Evolutionary conservation across 2,888 invertebrate genomes (phyloP), one percentile per base, ranked within the genome.

Genomic region (Clunio marinus): DNA sequence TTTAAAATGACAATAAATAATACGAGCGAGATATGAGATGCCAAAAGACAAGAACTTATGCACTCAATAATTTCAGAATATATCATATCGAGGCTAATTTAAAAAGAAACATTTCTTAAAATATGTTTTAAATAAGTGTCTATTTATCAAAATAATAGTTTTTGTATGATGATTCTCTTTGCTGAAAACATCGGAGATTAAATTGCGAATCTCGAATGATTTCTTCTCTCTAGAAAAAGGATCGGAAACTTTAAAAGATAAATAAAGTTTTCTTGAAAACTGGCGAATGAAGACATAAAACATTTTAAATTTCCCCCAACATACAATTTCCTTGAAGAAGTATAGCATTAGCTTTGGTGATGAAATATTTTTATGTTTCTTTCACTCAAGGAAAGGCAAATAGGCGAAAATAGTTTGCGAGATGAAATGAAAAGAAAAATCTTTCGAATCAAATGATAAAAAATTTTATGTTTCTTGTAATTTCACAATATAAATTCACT

Each of bases 401-500:
- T 7, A 45, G 22, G 22, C 51, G 7, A 51, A 51, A 51, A 22
- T 51, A 51, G 51, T 51, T 51, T 51, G 51, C 51, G 51, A 51
- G 22, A 51, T 20, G 51, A 15, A 27, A 32, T 7, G 32, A 32
- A 32, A 32, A 10, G 10, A 32, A 32, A 32, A 32, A 32, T 10
- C 5, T 32, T 32, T 32, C 32, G 5, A 27, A 24, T 51, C 51
- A 51, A 27, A n/a, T 57, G n/a, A 27, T 57, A 24, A 57, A 57
- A 57, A 57, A 57, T 57, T 57, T 57, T 57, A 27, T 57, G 25
- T 57, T 27, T 27, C 5, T 22, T 57, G 57, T 65, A 65, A 65
- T 66, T 66, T 55, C 46, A 20, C 32, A 51, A 66, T 66, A 66
- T 66, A 66, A 66, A 66, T 66, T 66, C 66, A 55, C 51, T 55